Base-by-base conservation (phyloP, 1,140 invertebrate genomes). In the Magallana gigas region DNA sequence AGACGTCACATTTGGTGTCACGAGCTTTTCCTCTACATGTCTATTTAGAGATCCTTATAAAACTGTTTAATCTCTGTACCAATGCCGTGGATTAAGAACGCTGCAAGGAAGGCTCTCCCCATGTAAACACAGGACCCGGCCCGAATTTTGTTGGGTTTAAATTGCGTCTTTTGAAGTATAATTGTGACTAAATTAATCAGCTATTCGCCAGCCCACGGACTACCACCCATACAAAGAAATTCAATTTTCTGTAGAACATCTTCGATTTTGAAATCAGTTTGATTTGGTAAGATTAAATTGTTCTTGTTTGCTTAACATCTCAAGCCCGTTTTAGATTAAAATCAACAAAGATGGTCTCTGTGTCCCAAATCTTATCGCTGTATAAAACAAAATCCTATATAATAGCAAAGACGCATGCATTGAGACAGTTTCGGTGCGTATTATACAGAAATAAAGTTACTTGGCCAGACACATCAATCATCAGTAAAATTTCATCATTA, bases 191-290 rank as follows among this genome's bases (percentile, higher is more conserved):
- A 76, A 76, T 76, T 76, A 36, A 76, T 76, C 68, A 76, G 68
- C 29, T 76, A 76, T 76, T 76, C 9, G 23, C 23, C 68, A 76
- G 9, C 68, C 68, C 68, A 76, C 23, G 68, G 23, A 12, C 68
- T 12, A 76, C 11, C 68, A 9, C 14, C 68, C 8, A 12, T 36
- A 76, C 68, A 76, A 76, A 76, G 68, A 76, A 36, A 76, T 76
- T 76, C 68, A 76, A 76, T 76, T 36, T 48, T 76, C 68, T 76
- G 68, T 9, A 48, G 23, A 76, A 76, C 68, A 76, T 76, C 68
- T 76, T 29, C 23, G 68, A 23, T 76, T 76, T 76, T 29, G 68
- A 76, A 76, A 76, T 76, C 68, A 11, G 23, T 36, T 76, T 23
- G 6, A 76, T 76, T 76, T 76, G 68, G 68, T 11, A 29, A 76